Conservation (phyloP, 2,888 invertebrate species). For the Leucania comma region DNA sequence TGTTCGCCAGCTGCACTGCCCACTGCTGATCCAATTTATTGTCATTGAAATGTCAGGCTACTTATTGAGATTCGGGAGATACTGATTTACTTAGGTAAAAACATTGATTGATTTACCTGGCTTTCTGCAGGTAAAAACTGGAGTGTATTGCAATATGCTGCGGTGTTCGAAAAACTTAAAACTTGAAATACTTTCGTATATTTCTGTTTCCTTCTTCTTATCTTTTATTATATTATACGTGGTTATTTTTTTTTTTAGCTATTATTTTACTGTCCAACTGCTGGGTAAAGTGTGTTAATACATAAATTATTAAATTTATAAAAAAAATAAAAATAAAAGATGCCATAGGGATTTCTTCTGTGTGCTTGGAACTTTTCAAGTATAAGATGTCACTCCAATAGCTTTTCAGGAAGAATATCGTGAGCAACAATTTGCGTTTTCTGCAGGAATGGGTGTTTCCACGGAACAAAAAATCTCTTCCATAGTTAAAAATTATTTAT, state of each 20-base stretch:
- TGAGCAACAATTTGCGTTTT: too few relatives aligned
- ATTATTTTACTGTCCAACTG: too few relatives aligned
- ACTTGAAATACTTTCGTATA: slow-evolving; percentile 1
- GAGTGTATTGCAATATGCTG: slow-evolving; percentile 2
- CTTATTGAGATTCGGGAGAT: slow-evolving; percentile 50
- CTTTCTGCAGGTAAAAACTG: slow-evolving; percentile 4
- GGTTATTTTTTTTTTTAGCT: too few relatives aligned
- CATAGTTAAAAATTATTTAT: too few relatives aligned
- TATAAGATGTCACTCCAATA: slow-evolving; percentile 27
- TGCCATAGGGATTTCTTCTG: background rate
- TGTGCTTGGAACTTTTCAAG: background rate
- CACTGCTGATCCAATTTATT: slow-evolving; percentile 75
- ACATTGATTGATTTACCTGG: slow-evolving; percentile 44
- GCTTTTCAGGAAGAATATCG: too few relatives aligned
- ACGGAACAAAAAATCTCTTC: too few relatives aligned
- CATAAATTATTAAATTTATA: too few relatives aligned
- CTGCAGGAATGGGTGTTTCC: too few relatives aligned
- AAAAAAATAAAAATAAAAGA: too few relatives aligned
- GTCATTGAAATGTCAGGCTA: slow-evolving; percentile 77
- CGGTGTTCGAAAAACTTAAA: slow-evolving; percentile 2
- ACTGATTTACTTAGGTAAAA: slow-evolving; percentile 46
- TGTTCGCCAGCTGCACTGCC: slow-evolving; percentile 74
- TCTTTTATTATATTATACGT: too few relatives aligned
- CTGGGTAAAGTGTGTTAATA: too few relatives aligned
- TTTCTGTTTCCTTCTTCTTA: too few relatives aligned